Conservation (phyloP, 2,797 vertebrate species). For the Trachurus trachurus region DNA sequence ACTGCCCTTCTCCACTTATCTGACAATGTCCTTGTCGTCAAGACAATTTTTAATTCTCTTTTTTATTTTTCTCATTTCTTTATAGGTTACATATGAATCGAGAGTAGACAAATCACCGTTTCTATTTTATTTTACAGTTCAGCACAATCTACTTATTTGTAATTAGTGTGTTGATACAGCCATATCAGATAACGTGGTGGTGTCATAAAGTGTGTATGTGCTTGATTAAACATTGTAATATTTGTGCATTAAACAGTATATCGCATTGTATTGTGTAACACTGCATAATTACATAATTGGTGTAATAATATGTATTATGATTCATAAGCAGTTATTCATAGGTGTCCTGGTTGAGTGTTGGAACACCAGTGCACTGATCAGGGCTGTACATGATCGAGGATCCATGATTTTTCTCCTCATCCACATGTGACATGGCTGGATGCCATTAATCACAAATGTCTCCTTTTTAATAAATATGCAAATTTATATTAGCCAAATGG, state of each 20-base stretch:
- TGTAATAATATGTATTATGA: slow-evolving; percentile 8
- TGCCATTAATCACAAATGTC: slow-evolving; percentile 89
- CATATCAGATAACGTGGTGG: slow-evolving; percentile 4
- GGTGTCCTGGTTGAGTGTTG: slow-evolving; percentile 7
- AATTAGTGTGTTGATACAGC: slow-evolving; percentile 51
- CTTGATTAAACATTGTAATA: slow-evolving; percentile 13
- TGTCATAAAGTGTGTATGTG: slow-evolving; percentile 8
- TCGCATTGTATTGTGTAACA: slow-evolving; percentile 17
- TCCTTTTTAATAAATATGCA: slow-evolving; percentile 90
- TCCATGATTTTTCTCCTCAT: slow-evolving; percentile 66
- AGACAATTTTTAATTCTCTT: slow-evolving; percentile 81
- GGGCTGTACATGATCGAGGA: slow-evolving; percentile 53
- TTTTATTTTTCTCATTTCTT: slow-evolving; percentile 68
- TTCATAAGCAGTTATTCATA: slow-evolving; percentile 17
- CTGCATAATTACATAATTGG: neutral
- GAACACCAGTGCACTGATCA: slow-evolving; percentile 28
- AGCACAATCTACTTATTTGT: slow-evolving; percentile 45
- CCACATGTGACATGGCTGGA: slow-evolving; percentile 80
- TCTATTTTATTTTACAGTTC: slow-evolving; percentile 47
- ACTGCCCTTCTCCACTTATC: slow-evolving; percentile 90
- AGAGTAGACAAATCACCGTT: slow-evolving; percentile 56
- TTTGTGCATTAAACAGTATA: slow-evolving; percentile 13
- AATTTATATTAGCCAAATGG: slow-evolving; percentile 86
- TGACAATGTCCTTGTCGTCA: slow-evolving; percentile 88
- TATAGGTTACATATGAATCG: slow-evolving; percentile 78